These are phyloP conservation scores for Solea senegalensis DNA, from an alignment of 2,113 vertebrate species.

Conservation along the genomic window DNA sequence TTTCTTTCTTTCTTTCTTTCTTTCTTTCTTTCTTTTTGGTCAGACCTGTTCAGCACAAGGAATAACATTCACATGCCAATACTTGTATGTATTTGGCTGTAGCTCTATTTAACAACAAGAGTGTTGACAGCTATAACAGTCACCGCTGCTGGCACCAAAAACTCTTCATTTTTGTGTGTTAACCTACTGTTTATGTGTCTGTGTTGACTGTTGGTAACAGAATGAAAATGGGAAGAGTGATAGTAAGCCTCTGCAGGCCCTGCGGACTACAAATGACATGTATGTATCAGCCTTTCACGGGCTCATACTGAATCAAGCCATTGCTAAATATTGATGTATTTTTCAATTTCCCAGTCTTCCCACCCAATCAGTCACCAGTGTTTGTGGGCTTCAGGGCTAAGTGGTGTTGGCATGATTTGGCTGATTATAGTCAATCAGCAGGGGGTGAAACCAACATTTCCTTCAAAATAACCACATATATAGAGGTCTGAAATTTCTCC, in stretches of 20 bases:
- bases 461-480: slow-evolving; percentile 62
- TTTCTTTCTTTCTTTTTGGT: slow-evolving; percentile 6
- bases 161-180: neutral
- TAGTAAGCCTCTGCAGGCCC: neutral
- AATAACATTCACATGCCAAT: slow-evolving; percentile 52
- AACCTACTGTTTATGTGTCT: slow-evolving; percentile 12
- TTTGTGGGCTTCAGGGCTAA: slow-evolving; percentile 45
- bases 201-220: neutral
- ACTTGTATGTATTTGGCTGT: slow-evolving; percentile 50
- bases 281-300: neutral
- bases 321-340: slow-evolving; percentile 69
- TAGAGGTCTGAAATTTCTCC: slow-evolving; percentile 53
- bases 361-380: slow-evolving; percentile 72
- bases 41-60: slow-evolving; percentile 56
- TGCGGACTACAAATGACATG: neutral
- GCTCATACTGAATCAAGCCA: slow-evolving; percentile 14
- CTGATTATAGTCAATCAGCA: slow-evolving; percentile 83
- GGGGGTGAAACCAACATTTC: slow-evolving; percentile 58
- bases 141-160: slow-evolving; percentile 10
- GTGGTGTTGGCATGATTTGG: slow-evolving; percentile 50
- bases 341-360: slow-evolving; percentile 50
- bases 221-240: neutral
- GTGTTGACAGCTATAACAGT: slow-evolving; percentile 32
- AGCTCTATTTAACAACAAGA: slow-evolving; percentile 37
- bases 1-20: slow-evolving; percentile 52